phyloP scores from a whole-genome alignment of 2,888 invertebrate species.

The Tinea semifulvella region DNA sequence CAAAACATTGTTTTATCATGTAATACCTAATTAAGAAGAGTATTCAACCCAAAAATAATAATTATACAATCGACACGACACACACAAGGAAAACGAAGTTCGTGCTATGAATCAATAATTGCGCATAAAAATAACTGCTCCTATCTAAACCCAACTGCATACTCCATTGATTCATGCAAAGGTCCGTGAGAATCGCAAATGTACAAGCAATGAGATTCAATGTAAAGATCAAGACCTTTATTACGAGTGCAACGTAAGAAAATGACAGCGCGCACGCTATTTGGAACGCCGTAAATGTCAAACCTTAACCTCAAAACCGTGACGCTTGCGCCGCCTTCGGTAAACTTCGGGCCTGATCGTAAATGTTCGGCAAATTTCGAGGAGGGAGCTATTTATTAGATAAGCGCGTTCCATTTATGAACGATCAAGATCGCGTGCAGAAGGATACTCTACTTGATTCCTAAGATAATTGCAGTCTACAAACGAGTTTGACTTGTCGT shows the following conservation, averaged over 20 bases:
- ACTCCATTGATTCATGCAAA: background rate
- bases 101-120: no score
- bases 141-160: background rate
- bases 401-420: constrained; percentile 41
- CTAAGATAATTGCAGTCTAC: background rate
- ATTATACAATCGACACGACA: no score
- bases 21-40: no score
- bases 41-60: no score
- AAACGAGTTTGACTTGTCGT: background rate
- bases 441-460: constrained; percentile 11
- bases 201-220: constrained; percentile 31
- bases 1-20: no score
- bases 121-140: no score
- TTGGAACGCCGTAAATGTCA: constrained; percentile 57
- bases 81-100: no score
- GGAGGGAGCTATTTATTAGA: constrained; percentile 35
- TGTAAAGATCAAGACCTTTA: constrained; percentile 62
- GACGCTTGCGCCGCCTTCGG: constrained; percentile 49
- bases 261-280: constrained; percentile 38
- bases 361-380: constrained; percentile 26
- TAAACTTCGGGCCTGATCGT: constrained; percentile 11
- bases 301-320: constrained; percentile 66
- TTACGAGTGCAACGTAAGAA: constrained; percentile 36
- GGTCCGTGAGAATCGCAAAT: background rate
- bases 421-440: constrained; percentile 24